Percentiles rank a stretch among this genome's conserved stretches.
These are phyloP conservation scores for Nasonovia ribisnigri DNA, from an alignment of 2,888 invertebrate species.

Conservation along the genomic window DNA sequence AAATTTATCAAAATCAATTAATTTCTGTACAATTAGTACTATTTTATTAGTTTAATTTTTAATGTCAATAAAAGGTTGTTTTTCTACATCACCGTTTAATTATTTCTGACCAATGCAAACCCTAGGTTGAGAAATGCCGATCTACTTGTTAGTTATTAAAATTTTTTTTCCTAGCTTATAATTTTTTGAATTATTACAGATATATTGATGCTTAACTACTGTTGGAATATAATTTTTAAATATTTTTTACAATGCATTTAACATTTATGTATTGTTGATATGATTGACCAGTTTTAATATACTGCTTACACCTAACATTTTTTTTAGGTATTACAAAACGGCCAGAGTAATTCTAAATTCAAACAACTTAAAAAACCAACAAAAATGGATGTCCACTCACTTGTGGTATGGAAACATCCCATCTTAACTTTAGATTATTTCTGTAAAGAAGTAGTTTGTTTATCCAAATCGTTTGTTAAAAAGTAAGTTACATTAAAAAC, in stretches of 20 bases:
- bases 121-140: too few species aligned
- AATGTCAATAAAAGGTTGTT: too few species aligned
- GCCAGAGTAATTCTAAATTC: constrained; percentile 57
- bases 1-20: too few species aligned
- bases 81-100: too few species aligned
- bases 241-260: background rate
- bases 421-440: constrained; percentile 85
- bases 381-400: constrained; percentile 56
- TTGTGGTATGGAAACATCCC: constrained; percentile 87
- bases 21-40: too few species aligned
- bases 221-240: too few species aligned
- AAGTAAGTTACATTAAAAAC: constrained; percentile 59
- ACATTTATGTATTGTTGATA: constrained; percentile 1
- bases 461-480: constrained; percentile 64
- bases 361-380: constrained; percentile 65
- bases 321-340: constrained; percentile 62
- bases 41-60: too few species aligned
- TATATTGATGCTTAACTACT: background rate
- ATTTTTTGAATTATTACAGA: background rate
- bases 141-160: background rate
- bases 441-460: constrained; percentile 74
- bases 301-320: constrained; percentile 46
- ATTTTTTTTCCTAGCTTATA: background rate
- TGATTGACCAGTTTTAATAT: background rate
- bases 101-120: too few species aligned